A percentile compares a stretch with the other conserved stretches of the same genome.
These are phyloP conservation scores for Acanthisitta chloris DNA, from an alignment of 2,113 vertebrate genomes.

Conservation along the genomic window DNA sequence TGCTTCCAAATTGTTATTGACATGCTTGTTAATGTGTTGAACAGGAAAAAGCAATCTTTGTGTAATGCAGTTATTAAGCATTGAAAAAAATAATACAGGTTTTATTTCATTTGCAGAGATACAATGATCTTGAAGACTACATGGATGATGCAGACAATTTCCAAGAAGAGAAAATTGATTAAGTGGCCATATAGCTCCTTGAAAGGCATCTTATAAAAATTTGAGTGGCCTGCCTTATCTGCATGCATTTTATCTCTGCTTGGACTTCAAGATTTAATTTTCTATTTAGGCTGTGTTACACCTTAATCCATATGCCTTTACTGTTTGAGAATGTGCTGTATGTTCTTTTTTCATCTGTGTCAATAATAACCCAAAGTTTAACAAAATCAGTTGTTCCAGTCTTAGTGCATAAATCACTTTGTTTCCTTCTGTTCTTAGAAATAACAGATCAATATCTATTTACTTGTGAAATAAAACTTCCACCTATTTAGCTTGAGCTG, in stretches of 20 bases:
- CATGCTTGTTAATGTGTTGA: background rate
- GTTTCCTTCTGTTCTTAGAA: background rate
- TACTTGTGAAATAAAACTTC: background rate
- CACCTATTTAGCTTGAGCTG: background rate
- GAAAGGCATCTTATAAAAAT: slow-evolving; percentile 37
- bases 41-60: background rate
- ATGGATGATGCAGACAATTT: slow-evolving; percentile 80
- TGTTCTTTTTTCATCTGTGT: background rate
- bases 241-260: background rate
- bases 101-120: slow-evolving; percentile 75
- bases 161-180: slow-evolving; percentile 82
- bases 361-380: slow-evolving; percentile 2
- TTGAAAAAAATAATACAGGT: background rate
- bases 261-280: background rate
- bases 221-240: background rate
- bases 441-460: background rate
- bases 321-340: background rate
- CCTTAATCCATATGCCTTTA: background rate
- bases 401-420: background rate
- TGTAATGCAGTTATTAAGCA: background rate
- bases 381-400: background rate
- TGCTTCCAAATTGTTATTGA: background rate
- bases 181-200: slow-evolving; percentile 19
- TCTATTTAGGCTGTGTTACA: background rate
- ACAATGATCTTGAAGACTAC: slow-evolving; percentile 69